Conservation (phyloP, 2,113 vertebrate species). For the Vimba vimba region DNA sequence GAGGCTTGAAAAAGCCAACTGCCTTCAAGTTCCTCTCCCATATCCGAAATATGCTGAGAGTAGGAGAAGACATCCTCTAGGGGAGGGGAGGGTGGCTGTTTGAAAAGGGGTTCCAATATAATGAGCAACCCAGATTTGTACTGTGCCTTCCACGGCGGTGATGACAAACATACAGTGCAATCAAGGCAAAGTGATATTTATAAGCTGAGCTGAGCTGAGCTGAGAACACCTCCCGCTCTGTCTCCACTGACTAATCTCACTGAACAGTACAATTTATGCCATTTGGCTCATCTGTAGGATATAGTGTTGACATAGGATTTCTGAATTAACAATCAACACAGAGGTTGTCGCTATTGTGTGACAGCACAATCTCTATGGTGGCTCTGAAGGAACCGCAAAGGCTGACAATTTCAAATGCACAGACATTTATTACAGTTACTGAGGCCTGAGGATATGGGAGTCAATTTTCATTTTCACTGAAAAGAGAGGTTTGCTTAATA, state of each 20-base stretch:
- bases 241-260: conserved; percentile 42
- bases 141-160: conserved; percentile 4
- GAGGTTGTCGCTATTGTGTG: conserved; percentile 36
- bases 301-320: conserved; percentile 38
- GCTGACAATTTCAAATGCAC: conserved; percentile 26
- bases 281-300: conserved; percentile 45
- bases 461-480: conserved; percentile 49
- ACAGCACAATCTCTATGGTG: not conserved
- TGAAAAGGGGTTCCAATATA: conserved; percentile 45
- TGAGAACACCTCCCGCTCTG: conserved; percentile 36
- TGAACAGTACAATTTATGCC: conserved; percentile 50
- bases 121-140: conserved; percentile 48
- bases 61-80: conserved; percentile 24
- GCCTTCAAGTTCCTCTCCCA: conserved; percentile 52
- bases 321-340: conserved; percentile 45
- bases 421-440: conserved; percentile 46
- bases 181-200: conserved; percentile 42
- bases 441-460: conserved; percentile 23
- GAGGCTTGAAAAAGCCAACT: conserved; percentile 56
- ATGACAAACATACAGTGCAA: conserved; percentile 40
- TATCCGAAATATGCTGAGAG: conserved; percentile 52
- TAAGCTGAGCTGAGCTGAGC: conserved; percentile 40
- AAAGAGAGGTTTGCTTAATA: conserved; percentile 54
- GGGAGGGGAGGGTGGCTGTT: conserved; percentile 23
- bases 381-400: conserved; percentile 21